Percentiles rank a stretch among this genome's conserved stretches.
These are phyloP conservation scores for Atlantisia rogersi DNA, from an alignment of 2,113 vertebrate species.

Conservation along the genomic window DNA sequence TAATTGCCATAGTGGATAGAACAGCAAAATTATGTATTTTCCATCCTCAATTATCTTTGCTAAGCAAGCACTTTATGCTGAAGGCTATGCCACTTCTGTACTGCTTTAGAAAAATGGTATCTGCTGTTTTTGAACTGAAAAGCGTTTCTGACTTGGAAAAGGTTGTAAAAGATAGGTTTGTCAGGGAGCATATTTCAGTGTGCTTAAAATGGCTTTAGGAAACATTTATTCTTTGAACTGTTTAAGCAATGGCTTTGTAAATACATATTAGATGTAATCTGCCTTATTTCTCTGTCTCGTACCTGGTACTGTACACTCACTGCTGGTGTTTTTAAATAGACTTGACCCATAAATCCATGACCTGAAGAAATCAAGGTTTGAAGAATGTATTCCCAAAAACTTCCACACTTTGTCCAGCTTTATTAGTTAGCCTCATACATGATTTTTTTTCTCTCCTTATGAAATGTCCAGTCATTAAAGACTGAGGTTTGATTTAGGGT, in stretches of 20 bases:
- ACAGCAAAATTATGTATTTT: slow-evolving; percentile 14
- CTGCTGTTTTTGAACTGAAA: slow-evolving; percentile 23
- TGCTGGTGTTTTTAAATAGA: neutral
- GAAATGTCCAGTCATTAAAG: neutral
- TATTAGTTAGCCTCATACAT: neutral
- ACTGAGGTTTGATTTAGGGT: neutral
- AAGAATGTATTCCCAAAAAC: neutral
- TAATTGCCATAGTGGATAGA: slow-evolving; percentile 2
- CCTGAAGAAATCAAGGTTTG: neutral
- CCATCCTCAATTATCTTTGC: neutral
- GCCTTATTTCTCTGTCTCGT: neutral
- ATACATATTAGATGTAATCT: slow-evolving; percentile 12
- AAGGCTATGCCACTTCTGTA: neutral
- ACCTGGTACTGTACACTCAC: neutral
- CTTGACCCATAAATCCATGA: neutral
- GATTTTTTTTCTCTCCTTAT: neutral
- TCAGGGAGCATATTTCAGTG: slow-evolving; percentile 31
- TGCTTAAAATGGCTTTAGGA: slow-evolving; percentile 45
- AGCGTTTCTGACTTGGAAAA: slow-evolving; percentile 15
- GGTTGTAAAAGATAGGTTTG: slow-evolving; percentile 29
- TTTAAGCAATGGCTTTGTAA: slow-evolving; percentile 16
- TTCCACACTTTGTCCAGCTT: neutral
- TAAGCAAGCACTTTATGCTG: neutral
- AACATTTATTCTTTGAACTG: slow-evolving; percentile 38
- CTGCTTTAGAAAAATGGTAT: neutral